Evolutionary conservation across 2,888 invertebrate species (phyloP).

Genomic region (Noctua janthe): DNA sequence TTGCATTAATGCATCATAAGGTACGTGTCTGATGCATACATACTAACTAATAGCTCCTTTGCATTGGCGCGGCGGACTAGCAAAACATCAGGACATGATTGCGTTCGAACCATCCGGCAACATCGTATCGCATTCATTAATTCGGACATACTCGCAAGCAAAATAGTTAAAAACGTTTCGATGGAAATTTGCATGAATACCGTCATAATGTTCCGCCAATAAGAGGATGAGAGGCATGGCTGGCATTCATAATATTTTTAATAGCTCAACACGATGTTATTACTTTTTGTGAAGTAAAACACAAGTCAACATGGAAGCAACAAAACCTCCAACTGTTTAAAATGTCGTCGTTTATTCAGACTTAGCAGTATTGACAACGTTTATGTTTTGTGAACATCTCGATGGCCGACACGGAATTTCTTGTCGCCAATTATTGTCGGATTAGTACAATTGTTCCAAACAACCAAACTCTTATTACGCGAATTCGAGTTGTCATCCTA

Average conservation of each 20-base stretch:
- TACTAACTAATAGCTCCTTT: constrained; percentile 50
- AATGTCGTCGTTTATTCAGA: constrained; percentile 26
- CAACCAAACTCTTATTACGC: constrained; percentile 68
- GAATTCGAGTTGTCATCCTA: constrained; percentile 69
- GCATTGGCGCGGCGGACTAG: constrained; percentile 36
- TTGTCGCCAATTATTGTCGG: constrained; percentile 63
- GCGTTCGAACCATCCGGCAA: constrained; percentile 18
- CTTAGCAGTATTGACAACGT: constrained; percentile 48
- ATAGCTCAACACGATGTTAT: background rate
- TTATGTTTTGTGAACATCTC: constrained; percentile 50
- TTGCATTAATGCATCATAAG: constrained; percentile 9
- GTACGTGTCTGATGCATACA: background rate
- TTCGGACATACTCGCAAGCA: constrained; percentile 6
- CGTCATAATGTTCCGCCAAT: constrained; percentile 12
- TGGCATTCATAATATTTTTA: constrained; percentile 18
- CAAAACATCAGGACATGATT: constrained; percentile 51
- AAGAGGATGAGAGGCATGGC: constrained; percentile 15
- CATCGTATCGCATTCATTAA: constrained; percentile 34
- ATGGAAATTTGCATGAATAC: constrained; percentile 17
- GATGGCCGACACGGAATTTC: constrained; percentile 53
- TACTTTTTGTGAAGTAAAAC: background rate
- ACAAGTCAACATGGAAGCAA: constrained; percentile 3
- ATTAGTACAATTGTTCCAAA: constrained; percentile 68
- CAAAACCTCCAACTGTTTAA: constrained; percentile 19
- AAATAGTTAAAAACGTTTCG: constrained; percentile 20